These are phyloP conservation scores for Timandra comae DNA, from an alignment of 2,888 invertebrate species.

Conservation along the genomic window DNA sequence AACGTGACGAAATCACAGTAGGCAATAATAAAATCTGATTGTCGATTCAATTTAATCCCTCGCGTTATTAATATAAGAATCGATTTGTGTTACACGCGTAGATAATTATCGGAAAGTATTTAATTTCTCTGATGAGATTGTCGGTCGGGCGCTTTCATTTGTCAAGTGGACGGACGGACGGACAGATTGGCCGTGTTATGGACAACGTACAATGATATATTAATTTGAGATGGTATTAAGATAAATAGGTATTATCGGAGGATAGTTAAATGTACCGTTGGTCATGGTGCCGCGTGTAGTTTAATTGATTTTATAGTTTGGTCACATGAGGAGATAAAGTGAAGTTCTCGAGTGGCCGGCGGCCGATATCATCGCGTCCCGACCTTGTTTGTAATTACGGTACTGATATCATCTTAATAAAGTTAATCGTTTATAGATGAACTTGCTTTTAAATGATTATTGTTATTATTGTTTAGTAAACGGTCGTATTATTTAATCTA, in stretches of 20 bases:
- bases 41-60: constrained; percentile 29
- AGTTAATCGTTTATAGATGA: too few relatives aligned
- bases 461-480: too few relatives aligned
- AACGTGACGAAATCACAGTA: constrained; percentile 18
- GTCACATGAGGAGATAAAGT: too few relatives aligned
- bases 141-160: constrained; percentile 40
- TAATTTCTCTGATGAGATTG: constrained; percentile 30
- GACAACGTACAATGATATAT: constrained; percentile 40
- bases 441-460: too few relatives aligned
- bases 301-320: constrained; percentile 24
- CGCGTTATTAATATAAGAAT: constrained; percentile 22
- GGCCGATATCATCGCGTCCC: constrained; percentile 7
- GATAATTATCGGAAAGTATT: constrained; percentile 47
- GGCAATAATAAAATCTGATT: constrained; percentile 19
- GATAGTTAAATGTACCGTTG: constrained; percentile 36
- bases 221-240: constrained; percentile 42
- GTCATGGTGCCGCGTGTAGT: constrained; percentile 23
- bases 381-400: too few relatives aligned
- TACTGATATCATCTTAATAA: too few relatives aligned
- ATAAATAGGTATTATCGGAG: constrained; percentile 38
- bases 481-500: too few relatives aligned
- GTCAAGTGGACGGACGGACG: constrained; percentile 36
- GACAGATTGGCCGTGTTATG: constrained; percentile 40
- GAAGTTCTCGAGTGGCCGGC: too few relatives aligned
- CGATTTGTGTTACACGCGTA: constrained; percentile 26